These are phyloP conservation scores for Cydia fagiglandana DNA, from an alignment of 1,140 invertebrate species.

Conservation along the genomic window DNA sequence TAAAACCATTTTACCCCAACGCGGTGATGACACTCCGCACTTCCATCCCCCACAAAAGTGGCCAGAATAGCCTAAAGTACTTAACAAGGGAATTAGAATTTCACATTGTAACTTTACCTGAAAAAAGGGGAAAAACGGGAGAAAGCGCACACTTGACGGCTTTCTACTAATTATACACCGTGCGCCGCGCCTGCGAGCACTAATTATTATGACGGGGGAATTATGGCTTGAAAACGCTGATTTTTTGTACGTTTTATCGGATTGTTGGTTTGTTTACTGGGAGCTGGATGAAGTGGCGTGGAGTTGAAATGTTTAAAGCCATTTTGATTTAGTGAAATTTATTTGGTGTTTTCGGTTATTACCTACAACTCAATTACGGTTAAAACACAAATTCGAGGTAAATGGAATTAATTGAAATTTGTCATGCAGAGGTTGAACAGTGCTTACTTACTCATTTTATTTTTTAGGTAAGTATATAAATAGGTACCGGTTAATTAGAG, in stretches of 20 bases:
- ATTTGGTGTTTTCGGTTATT: background rate
- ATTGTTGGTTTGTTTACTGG: conserved; percentile 1
- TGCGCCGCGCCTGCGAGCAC: conserved; percentile 36
- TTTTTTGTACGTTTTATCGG: conserved; percentile 22
- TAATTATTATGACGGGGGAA: conserved; percentile 25
- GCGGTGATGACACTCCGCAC: background rate
- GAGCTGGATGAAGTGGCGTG: background rate
- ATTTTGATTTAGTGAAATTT: background rate
- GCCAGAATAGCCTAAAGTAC: conserved; percentile 39
- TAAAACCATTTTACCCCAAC: too few species aligned
- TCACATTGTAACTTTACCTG: conserved; percentile 54
- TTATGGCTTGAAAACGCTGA: conserved; percentile 10
- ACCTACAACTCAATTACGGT: too few species aligned
- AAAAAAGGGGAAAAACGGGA: conserved; percentile 37
- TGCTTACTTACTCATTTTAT: too few species aligned
- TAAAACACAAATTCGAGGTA: too few species aligned
- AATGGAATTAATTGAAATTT: too few species aligned
- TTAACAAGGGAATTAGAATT: conserved; percentile 61
- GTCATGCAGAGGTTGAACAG: too few species aligned
- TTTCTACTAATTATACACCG: conserved; percentile 39
- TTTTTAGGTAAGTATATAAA: too few species aligned
- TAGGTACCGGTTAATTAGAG: too few species aligned
- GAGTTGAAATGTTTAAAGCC: background rate
- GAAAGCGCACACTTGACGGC: conserved; percentile 36
- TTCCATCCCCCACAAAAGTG: conserved; percentile 25